These are phyloP conservation scores for Stylophora pistillata DNA, from an alignment of 64 coral and sea anemone species.

Conservation along the genomic window DNA sequence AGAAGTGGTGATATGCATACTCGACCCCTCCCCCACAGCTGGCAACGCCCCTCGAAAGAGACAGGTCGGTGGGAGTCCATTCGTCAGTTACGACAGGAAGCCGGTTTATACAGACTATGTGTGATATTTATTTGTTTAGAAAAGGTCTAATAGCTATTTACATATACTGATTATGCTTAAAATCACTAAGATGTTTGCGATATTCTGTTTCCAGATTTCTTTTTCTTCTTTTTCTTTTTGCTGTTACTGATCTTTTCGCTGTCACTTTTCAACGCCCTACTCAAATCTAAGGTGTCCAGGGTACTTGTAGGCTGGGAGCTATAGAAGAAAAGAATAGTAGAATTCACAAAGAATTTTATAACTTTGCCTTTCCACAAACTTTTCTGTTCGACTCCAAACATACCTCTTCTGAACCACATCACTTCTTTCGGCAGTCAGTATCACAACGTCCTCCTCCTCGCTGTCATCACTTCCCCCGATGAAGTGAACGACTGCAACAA, in stretches of 20 bases:
- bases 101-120: too few species aligned
- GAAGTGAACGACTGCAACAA: conserved; percentile 9
- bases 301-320: background rate
- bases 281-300: conserved; percentile 7
- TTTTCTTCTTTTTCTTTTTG: conserved; percentile 21
- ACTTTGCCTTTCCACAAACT: background rate
- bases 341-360: background rate
- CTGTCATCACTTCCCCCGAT: conserved; percentile 39
- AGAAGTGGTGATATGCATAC: too few species aligned
- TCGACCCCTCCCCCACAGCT: too few species aligned
- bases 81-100: too few species aligned
- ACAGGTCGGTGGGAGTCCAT: too few species aligned
- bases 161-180: background rate
- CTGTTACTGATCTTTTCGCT: background rate
- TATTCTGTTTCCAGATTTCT: background rate
- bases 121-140: background rate
- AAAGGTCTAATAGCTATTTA: conserved; percentile 2
- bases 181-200: background rate
- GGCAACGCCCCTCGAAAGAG: too few species aligned
- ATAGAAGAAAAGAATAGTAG: background rate
- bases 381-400: background rate
- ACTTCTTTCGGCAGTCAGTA: conserved; percentile 32
- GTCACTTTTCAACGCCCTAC: background rate
- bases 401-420: conserved; percentile 12
- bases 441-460: conserved; percentile 63